These are phyloP conservation scores for Misgurnus anguillicaudatus DNA, from an alignment of 2,113 vertebrate genomes.

Conservation along the genomic window DNA sequence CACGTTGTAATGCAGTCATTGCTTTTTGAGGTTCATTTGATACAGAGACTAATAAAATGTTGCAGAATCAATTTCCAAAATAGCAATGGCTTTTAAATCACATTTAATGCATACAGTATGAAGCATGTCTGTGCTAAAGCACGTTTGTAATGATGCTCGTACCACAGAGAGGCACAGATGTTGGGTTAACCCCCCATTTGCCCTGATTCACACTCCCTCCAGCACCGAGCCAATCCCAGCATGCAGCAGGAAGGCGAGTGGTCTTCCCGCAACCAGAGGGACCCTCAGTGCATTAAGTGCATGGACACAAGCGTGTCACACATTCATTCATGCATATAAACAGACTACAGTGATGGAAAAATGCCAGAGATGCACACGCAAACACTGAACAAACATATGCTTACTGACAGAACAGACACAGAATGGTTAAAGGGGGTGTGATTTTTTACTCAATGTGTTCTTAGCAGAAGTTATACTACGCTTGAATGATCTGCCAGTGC, in stretches of 20 bases:
- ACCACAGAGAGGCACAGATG: conserved; percentile 25
- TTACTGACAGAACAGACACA: neutral
- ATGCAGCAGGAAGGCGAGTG: conserved; percentile 36
- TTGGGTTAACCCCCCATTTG: conserved; percentile 29
- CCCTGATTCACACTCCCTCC: conserved; percentile 23
- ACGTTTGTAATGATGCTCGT: conserved; percentile 3
- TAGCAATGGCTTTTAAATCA: neutral
- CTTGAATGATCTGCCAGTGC: conserved; percentile 13
- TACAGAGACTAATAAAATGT: neutral
- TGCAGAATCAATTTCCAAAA: neutral
- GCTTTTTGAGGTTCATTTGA: neutral
- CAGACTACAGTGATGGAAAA: neutral
- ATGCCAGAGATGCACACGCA: neutral
- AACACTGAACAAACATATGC: neutral
- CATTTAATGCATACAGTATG: neutral
- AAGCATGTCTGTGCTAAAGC: conserved; percentile 9
- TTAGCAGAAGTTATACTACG: conserved; percentile 12
- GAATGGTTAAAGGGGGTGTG: neutral
- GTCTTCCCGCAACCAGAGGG: conserved; percentile 44
- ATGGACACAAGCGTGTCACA: conserved; percentile 40
- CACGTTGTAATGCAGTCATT: neutral
- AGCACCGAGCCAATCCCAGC: conserved; percentile 53
- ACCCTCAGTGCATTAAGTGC: conserved; percentile 25
- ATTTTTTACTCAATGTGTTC: neutral
- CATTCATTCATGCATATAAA: conserved; percentile 54